A percentile compares a stretch with the other conserved stretches of the same genome.
Evolutionary conservation across 2,797 vertebrate species (phyloP).

Genomic region (Lagorchestes hirsutus): DNA sequence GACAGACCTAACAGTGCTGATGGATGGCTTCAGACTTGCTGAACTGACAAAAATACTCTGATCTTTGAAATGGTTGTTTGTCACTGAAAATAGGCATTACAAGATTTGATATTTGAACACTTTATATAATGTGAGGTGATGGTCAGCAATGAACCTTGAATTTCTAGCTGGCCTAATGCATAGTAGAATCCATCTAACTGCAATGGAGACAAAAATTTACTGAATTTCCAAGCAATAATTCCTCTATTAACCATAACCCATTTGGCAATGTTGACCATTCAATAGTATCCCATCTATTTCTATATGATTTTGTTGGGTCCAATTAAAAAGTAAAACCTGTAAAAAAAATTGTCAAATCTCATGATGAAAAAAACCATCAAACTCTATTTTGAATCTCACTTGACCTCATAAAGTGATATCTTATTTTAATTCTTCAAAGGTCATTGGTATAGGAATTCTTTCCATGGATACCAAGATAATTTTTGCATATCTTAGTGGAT

Average conservation of each 20-base stretch:
- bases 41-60: conserved; percentile 83
- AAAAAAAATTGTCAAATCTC: conserved; percentile 9
- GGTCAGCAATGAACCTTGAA: conserved; percentile 84
- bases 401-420: background rate
- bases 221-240: conserved; percentile 38
- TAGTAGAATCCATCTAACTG: conserved; percentile 77
- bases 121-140: conserved; percentile 84
- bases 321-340: background rate
- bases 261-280: background rate
- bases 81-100: conserved; percentile 85
- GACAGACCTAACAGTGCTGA: conserved; percentile 86
- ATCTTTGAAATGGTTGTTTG: conserved; percentile 82
- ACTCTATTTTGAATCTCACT: conserved; percentile 43
- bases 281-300: conserved; percentile 5
- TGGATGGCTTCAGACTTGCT: conserved; percentile 83
- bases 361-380: background rate
- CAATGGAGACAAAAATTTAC: conserved; percentile 71
- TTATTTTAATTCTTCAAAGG: conserved; percentile 32
- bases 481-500: conserved; percentile 40
- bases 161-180: conserved; percentile 81
- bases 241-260: conserved; percentile 12
- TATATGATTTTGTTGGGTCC: background rate
- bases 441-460: background rate
- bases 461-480: conserved; percentile 20
- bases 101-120: conserved; percentile 80